phyloP scores from a whole-genome alignment of 2,113 vertebrate genomes.

The Rhabdomys dilectus region DNA sequence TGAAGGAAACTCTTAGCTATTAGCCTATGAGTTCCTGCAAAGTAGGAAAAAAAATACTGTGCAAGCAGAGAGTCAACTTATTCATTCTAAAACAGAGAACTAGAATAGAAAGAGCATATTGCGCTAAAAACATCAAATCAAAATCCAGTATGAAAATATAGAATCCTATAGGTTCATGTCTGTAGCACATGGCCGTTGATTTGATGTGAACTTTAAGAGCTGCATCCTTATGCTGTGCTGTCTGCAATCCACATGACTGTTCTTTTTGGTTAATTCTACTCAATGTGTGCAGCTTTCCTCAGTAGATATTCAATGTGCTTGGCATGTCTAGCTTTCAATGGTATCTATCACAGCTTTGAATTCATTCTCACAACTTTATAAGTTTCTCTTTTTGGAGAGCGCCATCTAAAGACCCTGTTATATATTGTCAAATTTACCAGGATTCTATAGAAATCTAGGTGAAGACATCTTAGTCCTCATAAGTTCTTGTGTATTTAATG shows the following conservation, averaged over 20 bases:
- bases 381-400: neutral
- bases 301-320: neutral
- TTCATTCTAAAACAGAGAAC: neutral
- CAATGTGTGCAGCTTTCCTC: too few relatives aligned
- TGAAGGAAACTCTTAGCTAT: neutral
- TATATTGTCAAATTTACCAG: neutral
- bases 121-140: neutral
- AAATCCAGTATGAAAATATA: neutral
- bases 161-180: too few relatives aligned
- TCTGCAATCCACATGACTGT: neutral
- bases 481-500: neutral
- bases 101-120: neutral
- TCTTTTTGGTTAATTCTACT: neutral
- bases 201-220: neutral
- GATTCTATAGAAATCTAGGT: neutral
- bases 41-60: neutral
- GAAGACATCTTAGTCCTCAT: neutral
- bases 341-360: neutral
- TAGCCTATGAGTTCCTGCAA: neutral
- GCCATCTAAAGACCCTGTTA: neutral
- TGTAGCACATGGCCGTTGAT: too few relatives aligned
- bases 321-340: neutral
- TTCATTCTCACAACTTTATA: neutral
- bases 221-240: neutral
- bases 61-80: neutral